phyloP scores from a whole-genome alignment of 1,140 invertebrate species.

The Cataglyphis hispanica region DNA sequence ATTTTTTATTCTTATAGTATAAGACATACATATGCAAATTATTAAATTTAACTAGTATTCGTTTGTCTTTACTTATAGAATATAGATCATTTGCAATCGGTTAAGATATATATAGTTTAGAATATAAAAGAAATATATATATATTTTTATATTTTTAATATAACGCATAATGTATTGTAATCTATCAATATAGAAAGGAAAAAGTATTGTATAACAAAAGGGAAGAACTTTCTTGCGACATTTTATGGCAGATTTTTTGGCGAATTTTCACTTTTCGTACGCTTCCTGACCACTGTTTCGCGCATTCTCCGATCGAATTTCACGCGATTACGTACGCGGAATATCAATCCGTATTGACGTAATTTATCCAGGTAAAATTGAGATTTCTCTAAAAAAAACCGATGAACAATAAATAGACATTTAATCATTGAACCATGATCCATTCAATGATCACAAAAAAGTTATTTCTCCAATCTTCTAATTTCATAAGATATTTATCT shows the following conservation, averaged over 20 bases:
- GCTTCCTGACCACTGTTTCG: constrained; percentile 61
- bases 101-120: not conserved
- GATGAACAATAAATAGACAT: constrained; percentile 16
- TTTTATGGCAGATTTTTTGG: constrained; percentile 38
- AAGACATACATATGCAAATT: not conserved
- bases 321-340: constrained; percentile 64
- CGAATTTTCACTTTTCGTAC: constrained; percentile 63
- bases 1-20: not conserved
- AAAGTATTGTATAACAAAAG: constrained; percentile 3
- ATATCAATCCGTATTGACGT: constrained; percentile 45
- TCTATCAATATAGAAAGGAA: not conserved
- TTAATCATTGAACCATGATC: constrained; percentile 40
- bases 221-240: constrained; percentile 24
- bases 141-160: not conserved
- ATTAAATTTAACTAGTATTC: constrained; percentile 16
- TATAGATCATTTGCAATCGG: not conserved
- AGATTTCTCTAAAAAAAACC: constrained; percentile 39
- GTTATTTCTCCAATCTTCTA: constrained; percentile 34
- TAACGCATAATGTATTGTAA: not conserved
- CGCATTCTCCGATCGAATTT: constrained; percentile 57
- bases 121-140: not conserved
- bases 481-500: constrained; percentile 28
- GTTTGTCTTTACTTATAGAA: not conserved
- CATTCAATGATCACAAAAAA: constrained; percentile 12
- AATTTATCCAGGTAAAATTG: constrained; percentile 36